Conservation (phyloP, 2,888 invertebrate genomes). For the Melikaiella ostensackeni region DNA sequence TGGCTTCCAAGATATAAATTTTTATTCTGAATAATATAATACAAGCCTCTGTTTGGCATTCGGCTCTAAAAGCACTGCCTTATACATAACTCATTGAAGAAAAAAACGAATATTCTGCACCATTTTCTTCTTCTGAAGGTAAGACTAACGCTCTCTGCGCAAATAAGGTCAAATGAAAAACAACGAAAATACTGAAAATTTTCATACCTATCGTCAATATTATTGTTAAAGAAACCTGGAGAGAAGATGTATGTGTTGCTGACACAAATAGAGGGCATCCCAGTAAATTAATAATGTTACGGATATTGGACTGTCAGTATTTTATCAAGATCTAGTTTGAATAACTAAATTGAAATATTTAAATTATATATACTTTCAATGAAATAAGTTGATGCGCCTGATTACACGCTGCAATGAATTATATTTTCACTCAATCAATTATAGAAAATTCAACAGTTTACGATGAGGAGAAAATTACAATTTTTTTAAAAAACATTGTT, state of each 20-base stretch:
- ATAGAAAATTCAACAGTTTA: slow-evolving; percentile 11
- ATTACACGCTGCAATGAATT: neutral
- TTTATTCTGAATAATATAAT: slow-evolving; percentile 61
- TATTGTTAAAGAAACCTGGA: neutral
- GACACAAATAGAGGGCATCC: neutral
- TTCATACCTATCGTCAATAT: too few relatives aligned
- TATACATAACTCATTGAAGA: slow-evolving; percentile 8
- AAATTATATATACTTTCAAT: neutral
- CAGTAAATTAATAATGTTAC: neutral
- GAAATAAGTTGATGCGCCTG: slow-evolving; percentile 7
- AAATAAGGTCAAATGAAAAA: neutral
- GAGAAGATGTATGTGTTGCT: neutral
- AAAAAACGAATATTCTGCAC: slow-evolving; percentile 6
- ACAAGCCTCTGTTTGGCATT: slow-evolving; percentile 63
- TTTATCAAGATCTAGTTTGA: neutral
- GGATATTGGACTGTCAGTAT: neutral
- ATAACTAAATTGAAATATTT: neutral
- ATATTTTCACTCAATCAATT: neutral
- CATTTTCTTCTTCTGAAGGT: neutral
- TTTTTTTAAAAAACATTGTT: neutral
- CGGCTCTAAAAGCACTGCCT: slow-evolving; percentile 51
- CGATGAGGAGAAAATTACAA: neutral
- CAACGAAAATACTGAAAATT: too few relatives aligned
- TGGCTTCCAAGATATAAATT: slow-evolving; percentile 45
- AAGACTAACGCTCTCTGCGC: neutral